Percentiles rank a stretch among this genome's conserved stretches.
phyloP scores from a whole-genome alignment of 1,140 invertebrate genomes.

The Cherax destructor region DNA sequence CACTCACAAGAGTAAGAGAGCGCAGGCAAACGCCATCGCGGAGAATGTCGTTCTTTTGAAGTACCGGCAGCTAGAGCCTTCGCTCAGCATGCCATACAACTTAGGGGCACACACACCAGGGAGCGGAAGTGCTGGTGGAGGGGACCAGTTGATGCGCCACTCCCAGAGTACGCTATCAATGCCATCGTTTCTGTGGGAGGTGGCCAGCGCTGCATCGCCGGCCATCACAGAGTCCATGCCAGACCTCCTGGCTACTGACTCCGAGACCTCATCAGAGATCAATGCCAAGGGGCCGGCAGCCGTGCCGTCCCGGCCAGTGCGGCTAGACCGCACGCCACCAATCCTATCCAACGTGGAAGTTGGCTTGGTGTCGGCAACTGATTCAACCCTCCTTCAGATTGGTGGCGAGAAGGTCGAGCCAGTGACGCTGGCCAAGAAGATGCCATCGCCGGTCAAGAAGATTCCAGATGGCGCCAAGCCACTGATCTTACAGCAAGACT shows the following conservation, averaged over 20 bases:
- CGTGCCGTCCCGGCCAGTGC: constrained; percentile 58
- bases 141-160: constrained; percentile 76
- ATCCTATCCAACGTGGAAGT: constrained; percentile 75
- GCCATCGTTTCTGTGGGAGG: constrained; percentile 73
- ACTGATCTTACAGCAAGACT: constrained; percentile 64
- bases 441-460: constrained; percentile 69
- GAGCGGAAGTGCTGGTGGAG: constrained; percentile 73
- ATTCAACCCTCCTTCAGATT: constrained; percentile 73
- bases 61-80: constrained; percentile 78
- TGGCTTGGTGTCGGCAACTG: constrained; percentile 74
- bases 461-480: constrained; percentile 64
- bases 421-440: constrained; percentile 49
- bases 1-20: constrained; percentile 68
- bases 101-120: constrained; percentile 74
- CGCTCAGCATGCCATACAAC: constrained; percentile 80
- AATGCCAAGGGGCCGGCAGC: constrained; percentile 72
- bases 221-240: constrained; percentile 71
- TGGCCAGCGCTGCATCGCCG: constrained; percentile 64
- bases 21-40: constrained; percentile 74
- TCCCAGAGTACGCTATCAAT: constrained; percentile 80
- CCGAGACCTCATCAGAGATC: constrained; percentile 70
- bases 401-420: constrained; percentile 62
- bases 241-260: constrained; percentile 68
- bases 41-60: constrained; percentile 76
- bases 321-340: constrained; percentile 73